phyloP scores from a whole-genome alignment of 2,888 invertebrate genomes.

The Kryphioiulus occultus region DNA sequence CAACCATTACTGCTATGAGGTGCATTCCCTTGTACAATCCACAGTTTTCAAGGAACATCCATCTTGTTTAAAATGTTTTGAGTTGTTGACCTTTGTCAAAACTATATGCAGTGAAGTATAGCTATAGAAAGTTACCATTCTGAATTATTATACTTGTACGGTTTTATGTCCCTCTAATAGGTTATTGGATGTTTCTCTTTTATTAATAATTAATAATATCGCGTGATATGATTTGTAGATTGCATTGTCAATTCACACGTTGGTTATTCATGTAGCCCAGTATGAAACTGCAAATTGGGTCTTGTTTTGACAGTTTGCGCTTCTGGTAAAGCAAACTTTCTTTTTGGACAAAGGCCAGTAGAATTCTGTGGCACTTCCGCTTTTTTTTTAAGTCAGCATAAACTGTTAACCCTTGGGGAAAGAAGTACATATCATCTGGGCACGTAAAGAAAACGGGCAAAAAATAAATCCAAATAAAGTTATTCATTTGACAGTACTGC shows the following conservation, averaged over 20 bases:
- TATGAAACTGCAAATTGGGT: not conserved
- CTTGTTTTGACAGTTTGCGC: not conserved
- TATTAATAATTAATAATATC: too few species aligned
- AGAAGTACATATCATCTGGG: not conserved
- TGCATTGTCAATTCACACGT: not conserved
- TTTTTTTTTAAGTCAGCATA: not conserved
- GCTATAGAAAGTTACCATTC: too few species aligned
- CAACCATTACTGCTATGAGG: too few species aligned
- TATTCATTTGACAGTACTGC: not conserved
- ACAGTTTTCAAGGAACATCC: too few species aligned
- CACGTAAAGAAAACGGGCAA: not conserved
- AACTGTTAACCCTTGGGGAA: not conserved
- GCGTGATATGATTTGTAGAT: too few species aligned
- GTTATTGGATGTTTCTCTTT: too few species aligned
- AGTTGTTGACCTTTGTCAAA: too few species aligned
- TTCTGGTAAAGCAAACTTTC: not conserved
- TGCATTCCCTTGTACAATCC: too few species aligned
- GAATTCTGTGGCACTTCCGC: not conserved
- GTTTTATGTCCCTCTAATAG: too few species aligned
- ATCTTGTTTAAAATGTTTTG: too few species aligned
- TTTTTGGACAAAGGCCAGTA: not conserved
- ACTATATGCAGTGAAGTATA: too few species aligned
- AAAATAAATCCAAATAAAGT: not conserved
- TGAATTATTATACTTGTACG: too few species aligned
- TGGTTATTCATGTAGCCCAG: not conserved